phyloP scores from a whole-genome alignment of 1,140 invertebrate genomes.

The Heliconius melpomene region DNA sequence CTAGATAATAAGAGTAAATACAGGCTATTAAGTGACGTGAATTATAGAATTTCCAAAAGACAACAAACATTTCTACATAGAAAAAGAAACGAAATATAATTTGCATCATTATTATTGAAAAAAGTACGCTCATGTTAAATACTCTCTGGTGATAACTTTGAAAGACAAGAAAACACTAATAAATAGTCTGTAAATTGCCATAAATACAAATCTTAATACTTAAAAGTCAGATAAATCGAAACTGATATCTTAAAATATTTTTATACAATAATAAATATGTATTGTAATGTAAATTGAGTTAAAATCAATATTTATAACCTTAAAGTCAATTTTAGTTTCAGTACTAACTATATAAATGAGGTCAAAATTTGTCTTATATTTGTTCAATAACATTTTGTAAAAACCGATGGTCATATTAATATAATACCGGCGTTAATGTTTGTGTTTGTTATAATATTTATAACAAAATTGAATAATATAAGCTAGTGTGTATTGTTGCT shows the following conservation, averaged over 20 bases:
- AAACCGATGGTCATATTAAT: constrained; percentile 12
- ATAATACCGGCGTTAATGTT: constrained; percentile 9
- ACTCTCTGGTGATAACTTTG: neutral
- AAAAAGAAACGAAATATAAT: neutral
- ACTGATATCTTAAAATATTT: neutral
- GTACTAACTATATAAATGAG: neutral
- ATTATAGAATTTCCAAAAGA: neutral
- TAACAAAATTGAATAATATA: constrained; percentile 52
- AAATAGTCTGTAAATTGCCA: constrained; percentile 25
- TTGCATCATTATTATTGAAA: neutral
- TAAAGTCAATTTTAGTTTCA: neutral
- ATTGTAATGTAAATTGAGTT: neutral
- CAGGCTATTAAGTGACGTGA: neutral
- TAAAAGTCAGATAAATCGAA: neutral
- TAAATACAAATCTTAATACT: constrained; percentile 14
- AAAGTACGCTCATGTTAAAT: neutral
- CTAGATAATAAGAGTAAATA: neutral
- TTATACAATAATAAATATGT: neutral
- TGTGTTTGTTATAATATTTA: constrained; percentile 71
- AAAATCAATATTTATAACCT: neutral
- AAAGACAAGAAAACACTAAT: neutral
- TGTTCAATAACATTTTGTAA: neutral
- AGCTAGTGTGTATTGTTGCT: constrained; percentile 41
- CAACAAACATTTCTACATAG: neutral
- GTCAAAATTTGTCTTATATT: neutral